Conservation (phyloP, 2,113 vertebrate species). For the Mirounga angustirostris region DNA sequence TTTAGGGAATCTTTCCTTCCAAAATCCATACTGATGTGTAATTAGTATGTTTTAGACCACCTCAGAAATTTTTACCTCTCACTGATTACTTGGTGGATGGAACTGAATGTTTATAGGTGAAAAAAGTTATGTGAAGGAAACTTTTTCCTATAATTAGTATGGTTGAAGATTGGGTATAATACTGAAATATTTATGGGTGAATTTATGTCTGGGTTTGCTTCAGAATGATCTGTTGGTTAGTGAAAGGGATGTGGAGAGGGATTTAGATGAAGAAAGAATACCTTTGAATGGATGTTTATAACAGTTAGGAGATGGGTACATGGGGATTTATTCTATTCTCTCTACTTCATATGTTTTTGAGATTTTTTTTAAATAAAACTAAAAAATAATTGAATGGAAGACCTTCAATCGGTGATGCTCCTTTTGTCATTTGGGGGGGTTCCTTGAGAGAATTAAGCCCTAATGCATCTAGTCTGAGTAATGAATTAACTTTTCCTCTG, state of each 20-base stretch:
- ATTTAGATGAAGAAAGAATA: slow-evolving; percentile 12
- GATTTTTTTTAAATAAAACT: background rate
- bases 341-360: background rate
- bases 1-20: background rate
- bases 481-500: background rate
- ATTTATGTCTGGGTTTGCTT: background rate
- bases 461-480: background rate
- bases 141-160: background rate
- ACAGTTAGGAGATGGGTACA: background rate
- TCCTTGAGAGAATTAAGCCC: slow-evolving; percentile 10
- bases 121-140: background rate
- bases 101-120: background rate
- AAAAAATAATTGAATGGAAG: background rate
- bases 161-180: background rate
- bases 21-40: background rate
- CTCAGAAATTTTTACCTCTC: background rate
- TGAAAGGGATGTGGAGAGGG: background rate
- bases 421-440: background rate
- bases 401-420: background rate
- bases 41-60: background rate
- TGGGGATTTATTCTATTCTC: background rate
- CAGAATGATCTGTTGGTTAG: background rate
- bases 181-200: slow-evolving; percentile 6
- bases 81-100: background rate
- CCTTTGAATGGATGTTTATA: background rate